These are phyloP conservation scores for Leptopilina boulardi DNA, from an alignment of 1,140 invertebrate genomes.

Conservation along the genomic window DNA sequence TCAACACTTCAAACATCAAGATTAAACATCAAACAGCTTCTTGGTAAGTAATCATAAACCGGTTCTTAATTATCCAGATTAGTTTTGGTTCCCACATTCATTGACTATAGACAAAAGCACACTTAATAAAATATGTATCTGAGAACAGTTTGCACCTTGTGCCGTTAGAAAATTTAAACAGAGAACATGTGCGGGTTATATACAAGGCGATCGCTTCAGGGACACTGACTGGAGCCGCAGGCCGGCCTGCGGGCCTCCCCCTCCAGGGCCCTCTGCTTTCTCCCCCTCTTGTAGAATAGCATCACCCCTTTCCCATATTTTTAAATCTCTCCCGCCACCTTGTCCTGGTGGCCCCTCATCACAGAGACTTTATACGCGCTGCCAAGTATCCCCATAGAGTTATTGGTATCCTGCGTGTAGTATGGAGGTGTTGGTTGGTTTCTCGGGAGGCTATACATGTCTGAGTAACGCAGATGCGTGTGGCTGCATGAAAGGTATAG, in stretches of 20 bases:
- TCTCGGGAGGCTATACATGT: not conserved
- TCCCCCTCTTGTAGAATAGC: conserved; percentile 51
- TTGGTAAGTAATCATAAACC: not conserved
- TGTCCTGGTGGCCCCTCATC: conserved; percentile 44
- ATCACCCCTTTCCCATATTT: conserved; percentile 32
- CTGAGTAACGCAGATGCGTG: not conserved
- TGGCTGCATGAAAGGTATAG: not conserved
- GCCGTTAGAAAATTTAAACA: not conserved
- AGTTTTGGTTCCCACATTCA: not conserved
- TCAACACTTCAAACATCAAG: not conserved
- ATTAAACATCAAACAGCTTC: not conserved
- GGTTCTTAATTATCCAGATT: not conserved
- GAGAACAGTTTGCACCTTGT: conserved; percentile 26
- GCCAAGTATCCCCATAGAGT: conserved; percentile 9
- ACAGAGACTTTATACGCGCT: conserved; percentile 35
- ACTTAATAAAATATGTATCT: conserved; percentile 2
- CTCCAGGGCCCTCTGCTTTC: conserved; percentile 44
- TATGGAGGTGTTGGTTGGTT: conserved; percentile 6
- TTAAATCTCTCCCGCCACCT: conserved; percentile 46
- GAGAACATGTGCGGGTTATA: conserved; percentile 60
- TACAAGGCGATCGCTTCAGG: conserved; percentile 73
- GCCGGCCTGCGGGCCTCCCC: conserved; percentile 75
- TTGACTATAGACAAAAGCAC: not conserved
- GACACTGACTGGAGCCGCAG: conserved; percentile 75
- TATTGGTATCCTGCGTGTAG: not conserved